Evolutionary conservation across 1,140 invertebrate species (phyloP).

Genomic region (Caenorhabditis inopinata): DNA sequence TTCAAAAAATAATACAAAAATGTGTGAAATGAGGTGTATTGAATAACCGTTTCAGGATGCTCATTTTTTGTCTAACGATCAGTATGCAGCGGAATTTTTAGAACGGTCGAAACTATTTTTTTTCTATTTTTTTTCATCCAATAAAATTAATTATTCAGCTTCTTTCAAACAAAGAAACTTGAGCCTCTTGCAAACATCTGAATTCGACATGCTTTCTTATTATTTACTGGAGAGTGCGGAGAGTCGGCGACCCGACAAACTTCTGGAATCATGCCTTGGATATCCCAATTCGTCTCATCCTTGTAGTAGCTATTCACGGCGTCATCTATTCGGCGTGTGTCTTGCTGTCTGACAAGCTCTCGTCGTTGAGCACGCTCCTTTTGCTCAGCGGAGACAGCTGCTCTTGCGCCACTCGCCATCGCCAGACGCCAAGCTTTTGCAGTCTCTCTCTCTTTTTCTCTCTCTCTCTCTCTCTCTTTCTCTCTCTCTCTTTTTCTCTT

Average conservation of each 20-base stretch:
- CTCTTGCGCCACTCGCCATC: slow-evolving; percentile 10
- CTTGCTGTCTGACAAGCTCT: slow-evolving; percentile 14
- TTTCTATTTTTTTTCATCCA: too few species aligned
- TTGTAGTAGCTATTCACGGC: background rate
- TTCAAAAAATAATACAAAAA: too few species aligned
- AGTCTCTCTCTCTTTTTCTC: too few species aligned
- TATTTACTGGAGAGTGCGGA: background rate
- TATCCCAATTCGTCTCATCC: background rate
- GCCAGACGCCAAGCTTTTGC: slow-evolving; percentile 22
- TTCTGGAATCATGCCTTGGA: slow-evolving; percentile 15
- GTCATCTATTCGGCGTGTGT: background rate
- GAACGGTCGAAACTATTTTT: too few species aligned
- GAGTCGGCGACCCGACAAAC: background rate
- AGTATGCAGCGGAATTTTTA: too few species aligned
- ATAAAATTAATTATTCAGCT: too few species aligned
- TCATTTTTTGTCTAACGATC: too few species aligned
- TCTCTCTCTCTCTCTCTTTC: too few species aligned
- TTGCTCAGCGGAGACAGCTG: slow-evolving; percentile 9
- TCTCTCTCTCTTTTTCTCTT: background rate
- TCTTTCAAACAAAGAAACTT: too few species aligned
- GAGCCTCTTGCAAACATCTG: too few species aligned
- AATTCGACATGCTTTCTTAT: background rate
- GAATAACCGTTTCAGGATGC: too few species aligned
- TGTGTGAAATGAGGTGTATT: too few species aligned
- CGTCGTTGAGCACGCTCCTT: background rate